These are phyloP conservation scores for Agonopterix arenella DNA, from an alignment of 2,888 invertebrate genomes.

Conservation along the genomic window DNA sequence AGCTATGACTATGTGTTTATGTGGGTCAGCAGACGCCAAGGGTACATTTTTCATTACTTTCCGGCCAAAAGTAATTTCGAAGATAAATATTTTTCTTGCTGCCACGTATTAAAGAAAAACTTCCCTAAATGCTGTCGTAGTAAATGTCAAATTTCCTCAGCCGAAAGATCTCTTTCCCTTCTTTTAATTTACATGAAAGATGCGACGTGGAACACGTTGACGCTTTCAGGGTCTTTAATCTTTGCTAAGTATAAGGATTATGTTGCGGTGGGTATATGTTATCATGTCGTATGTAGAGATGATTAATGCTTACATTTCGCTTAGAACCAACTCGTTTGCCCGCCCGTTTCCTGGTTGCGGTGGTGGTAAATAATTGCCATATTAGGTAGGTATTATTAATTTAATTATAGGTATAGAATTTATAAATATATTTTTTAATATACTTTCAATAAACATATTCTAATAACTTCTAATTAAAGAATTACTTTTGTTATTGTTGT, in stretches of 20 bases:
- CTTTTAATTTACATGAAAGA: conserved; percentile 49
- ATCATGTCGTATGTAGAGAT: conserved; percentile 1
- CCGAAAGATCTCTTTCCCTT: conserved; percentile 24
- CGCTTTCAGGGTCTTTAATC: conserved; percentile 43
- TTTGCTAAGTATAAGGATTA: conserved; percentile 29
- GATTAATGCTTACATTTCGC: conserved; percentile 2
- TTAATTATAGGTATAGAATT: too few relatives aligned
- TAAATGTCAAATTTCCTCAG: conserved; percentile 31
- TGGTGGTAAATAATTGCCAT: too few relatives aligned
- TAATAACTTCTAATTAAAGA: too few relatives aligned
- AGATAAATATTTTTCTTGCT: conserved; percentile 37
- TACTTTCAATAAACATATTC: too few relatives aligned
- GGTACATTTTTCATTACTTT: conserved; percentile 45
- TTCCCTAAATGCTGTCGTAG: conserved; percentile 20
- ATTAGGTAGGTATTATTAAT: too few relatives aligned
- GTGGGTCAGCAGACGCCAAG: conserved; percentile 23
- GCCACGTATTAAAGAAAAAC: conserved; percentile 23
- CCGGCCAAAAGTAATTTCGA: conserved; percentile 35
- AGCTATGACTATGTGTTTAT: conserved; percentile 5
- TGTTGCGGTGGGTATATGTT: conserved; percentile 3
- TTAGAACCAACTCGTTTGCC: too few relatives aligned
- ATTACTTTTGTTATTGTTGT: too few relatives aligned
- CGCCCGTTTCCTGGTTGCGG: too few relatives aligned
- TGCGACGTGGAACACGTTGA: conserved; percentile 37
- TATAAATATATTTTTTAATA: too few relatives aligned